These are phyloP conservation scores for Sipha maydis DNA, from an alignment of 2,888 invertebrate species.

Conservation along the genomic window DNA sequence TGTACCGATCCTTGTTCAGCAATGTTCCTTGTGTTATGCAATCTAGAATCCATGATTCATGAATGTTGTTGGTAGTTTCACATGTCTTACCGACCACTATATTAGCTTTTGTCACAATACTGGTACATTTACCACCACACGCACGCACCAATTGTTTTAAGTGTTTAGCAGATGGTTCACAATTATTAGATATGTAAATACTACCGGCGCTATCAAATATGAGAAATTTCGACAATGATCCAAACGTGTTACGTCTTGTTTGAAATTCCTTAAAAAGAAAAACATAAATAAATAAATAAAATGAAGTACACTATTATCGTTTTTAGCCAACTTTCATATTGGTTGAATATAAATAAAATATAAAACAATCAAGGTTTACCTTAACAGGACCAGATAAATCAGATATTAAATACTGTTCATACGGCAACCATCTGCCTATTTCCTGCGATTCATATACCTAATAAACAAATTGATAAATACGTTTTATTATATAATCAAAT, in stretches of 20 bases:
- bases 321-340: neutral
- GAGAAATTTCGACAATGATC: slow-evolving; percentile 74
- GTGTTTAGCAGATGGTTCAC: slow-evolving; percentile 70
- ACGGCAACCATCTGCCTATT: slow-evolving; percentile 40
- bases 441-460: slow-evolving; percentile 28
- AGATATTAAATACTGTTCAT: slow-evolving; percentile 36
- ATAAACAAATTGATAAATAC: neutral
- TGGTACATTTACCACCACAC: slow-evolving; percentile 72
- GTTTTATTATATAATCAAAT: too few species aligned
- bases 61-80: neutral
- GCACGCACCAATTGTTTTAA: slow-evolving; percentile 72
- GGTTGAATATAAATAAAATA: neutral
- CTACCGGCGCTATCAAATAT: slow-evolving; percentile 72
- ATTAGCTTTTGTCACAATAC: slow-evolving; percentile 69
- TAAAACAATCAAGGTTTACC: slow-evolving; percentile 3
- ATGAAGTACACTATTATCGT: neutral
- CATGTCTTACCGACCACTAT: slow-evolving; percentile 71
- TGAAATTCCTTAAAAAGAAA: slow-evolving; percentile 71
- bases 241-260: slow-evolving; percentile 74
- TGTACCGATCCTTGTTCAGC: slow-evolving; percentile 15
- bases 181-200: slow-evolving; percentile 71
- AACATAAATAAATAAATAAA: slow-evolving; percentile 58
- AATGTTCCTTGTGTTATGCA: slow-evolving; percentile 68
- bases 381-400: slow-evolving; percentile 41
- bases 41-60: slow-evolving; percentile 75